A percentile compares a stretch with the other conserved stretches of the same genome.
phyloP scores from a whole-genome alignment of 2,113 vertebrate genomes.

The Piaya cayana region DNA sequence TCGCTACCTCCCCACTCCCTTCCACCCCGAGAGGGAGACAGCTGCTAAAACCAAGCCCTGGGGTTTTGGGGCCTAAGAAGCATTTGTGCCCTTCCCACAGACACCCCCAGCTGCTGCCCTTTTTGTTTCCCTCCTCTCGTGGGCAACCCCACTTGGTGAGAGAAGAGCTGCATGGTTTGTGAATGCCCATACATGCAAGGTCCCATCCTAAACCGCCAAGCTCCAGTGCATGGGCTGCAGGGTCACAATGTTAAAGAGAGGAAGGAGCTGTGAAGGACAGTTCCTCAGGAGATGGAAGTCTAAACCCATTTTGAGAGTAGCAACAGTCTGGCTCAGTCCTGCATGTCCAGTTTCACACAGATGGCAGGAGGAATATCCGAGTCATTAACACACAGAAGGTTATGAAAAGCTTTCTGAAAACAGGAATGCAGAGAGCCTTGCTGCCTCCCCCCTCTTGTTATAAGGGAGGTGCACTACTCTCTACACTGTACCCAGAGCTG shows the following conservation, averaged over 20 bases:
- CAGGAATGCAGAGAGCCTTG: not conserved
- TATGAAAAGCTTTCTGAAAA: not conserved
- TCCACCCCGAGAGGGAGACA: not conserved
- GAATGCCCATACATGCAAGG: not conserved
- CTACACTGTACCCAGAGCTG: not conserved
- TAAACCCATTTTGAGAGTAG: slow-evolving; percentile 18
- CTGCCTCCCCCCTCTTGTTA: not conserved
- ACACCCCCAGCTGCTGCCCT: not conserved
- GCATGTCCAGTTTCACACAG: slow-evolving; percentile 48
- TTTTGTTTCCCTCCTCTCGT: not conserved
- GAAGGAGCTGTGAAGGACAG: not conserved
- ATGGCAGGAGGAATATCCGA: slow-evolving; percentile 30
- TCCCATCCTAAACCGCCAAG: not conserved
- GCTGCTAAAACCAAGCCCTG: not conserved
- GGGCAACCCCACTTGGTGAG: fast-evolving
- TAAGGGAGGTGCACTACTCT: not conserved
- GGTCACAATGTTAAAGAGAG: not conserved
- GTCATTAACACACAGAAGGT: not conserved
- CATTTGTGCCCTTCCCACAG: not conserved
- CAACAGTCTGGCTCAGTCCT: slow-evolving; percentile 31
- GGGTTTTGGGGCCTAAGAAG: not conserved
- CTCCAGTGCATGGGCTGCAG: not conserved
- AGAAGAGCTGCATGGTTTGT: not conserved
- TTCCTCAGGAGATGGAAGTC: slow-evolving; percentile 39
- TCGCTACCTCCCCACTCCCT: not conserved